These are phyloP conservation scores for Danio rerio DNA, from an alignment of 2,113 vertebrate species.

Conservation along the genomic window GRCz12tu NC_133184.1:26896501-26897000, in stretches of 20 bases:
- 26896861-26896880: no score
- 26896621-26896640: neutral
- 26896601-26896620: neutral
- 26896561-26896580: neutral
- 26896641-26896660: neutral
- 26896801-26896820: no score
- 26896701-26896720: neutral
- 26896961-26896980: no score
- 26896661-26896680: neutral
- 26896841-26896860: no score
- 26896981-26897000: no score
- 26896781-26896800: no score
- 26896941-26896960: no score
- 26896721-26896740: no score
- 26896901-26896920: no score
- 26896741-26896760: neutral
- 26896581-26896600: neutral
- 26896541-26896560: conserved; percentile 14
- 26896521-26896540: conserved; percentile 9
- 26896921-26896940: no score
- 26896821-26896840: no score
- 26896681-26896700: neutral
- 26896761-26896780: neutral
- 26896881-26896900: no score
- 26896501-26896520: neutral